A percentile compares a stretch with the other conserved stretches of the same genome.
These are phyloP conservation scores for Leptodactylus fallax DNA, from an alignment of 2,797 vertebrate species.

Conservation along the genomic window DNA sequence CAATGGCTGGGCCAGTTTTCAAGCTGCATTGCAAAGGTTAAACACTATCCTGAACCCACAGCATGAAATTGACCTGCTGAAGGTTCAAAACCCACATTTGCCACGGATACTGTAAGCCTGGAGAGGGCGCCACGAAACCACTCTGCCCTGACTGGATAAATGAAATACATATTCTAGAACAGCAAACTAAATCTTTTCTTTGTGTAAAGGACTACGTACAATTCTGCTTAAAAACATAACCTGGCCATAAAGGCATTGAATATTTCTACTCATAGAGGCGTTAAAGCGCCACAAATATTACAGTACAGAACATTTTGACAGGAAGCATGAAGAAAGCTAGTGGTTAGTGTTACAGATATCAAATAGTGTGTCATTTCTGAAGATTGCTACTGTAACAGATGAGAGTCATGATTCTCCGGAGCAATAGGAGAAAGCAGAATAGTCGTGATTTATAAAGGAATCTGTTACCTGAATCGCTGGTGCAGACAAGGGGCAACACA, in stretches of 20 bases:
- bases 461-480: constrained; percentile 15
- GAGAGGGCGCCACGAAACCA: no score
- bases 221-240: neutral
- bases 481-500: neutral
- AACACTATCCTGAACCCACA: no score
- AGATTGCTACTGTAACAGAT: constrained; percentile 24
- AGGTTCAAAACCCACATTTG: no score
- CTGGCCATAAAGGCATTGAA: neutral
- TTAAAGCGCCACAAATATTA: constrained; percentile 14
- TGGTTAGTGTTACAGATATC: neutral
- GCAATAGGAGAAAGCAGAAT: constrained; percentile 24
- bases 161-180: neutral
- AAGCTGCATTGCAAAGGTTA: no score
- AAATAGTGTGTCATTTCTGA: constrained; percentile 41
- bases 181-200: neutral
- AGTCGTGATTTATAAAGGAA: constrained; percentile 22
- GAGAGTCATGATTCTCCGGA: constrained; percentile 34
- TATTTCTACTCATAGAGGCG: neutral
- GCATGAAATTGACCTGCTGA: no score
- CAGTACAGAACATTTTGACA: constrained; percentile 33
- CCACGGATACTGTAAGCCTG: no score
- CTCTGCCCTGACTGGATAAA: no score
- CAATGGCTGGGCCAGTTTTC: no score
- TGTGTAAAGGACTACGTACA: neutral
- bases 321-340: neutral